Evolutionary conservation across 1,140 invertebrate species (phyloP).

Genomic region (Eriocheir sinensis): DNA sequence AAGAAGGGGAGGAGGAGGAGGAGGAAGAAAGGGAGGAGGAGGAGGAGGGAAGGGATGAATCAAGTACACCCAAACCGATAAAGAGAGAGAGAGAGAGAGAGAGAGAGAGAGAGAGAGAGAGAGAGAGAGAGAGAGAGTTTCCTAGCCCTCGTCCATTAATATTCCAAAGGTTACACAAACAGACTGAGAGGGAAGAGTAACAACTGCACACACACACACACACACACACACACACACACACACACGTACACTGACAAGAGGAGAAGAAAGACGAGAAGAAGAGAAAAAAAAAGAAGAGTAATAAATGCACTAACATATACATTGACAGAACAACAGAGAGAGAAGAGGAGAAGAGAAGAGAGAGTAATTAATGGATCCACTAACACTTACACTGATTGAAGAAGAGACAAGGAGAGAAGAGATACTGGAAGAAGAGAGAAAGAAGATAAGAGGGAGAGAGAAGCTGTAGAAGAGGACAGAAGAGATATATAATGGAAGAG

Average conservation of each 20-base stretch:
- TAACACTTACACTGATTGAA: not conserved
- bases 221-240: not conserved
- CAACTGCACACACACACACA: not conserved
- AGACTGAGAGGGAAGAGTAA: not conserved
- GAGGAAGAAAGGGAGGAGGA: too few species aligned
- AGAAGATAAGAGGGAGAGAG: too few species aligned
- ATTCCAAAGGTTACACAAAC: not conserved
- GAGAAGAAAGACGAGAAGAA: not conserved
- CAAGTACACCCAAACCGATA: not conserved
- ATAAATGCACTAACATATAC: not conserved
- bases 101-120: constrained; percentile 1
- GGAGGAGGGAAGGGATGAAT: not conserved
- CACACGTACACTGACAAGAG: constrained; percentile 9
- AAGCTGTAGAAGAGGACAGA: too few species aligned
- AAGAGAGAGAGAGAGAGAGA: constrained; percentile 13
- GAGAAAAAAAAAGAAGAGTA: too few species aligned
- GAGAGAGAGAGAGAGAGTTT: too few species aligned
- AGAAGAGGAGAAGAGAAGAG: constrained; percentile 20
- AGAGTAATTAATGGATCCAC: not conserved
- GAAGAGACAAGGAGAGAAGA: not conserved
- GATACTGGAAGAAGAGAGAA: not conserved
- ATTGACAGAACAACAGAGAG: not conserved
- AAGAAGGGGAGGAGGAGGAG: not conserved
- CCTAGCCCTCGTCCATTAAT: not conserved
- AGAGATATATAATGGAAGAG: too few species aligned